A percentile compares a stretch with the other conserved stretches of the same genome.
phyloP scores from a whole-genome alignment of 2,888 invertebrate species.

The Ornithoptera alexandrae region DNA sequence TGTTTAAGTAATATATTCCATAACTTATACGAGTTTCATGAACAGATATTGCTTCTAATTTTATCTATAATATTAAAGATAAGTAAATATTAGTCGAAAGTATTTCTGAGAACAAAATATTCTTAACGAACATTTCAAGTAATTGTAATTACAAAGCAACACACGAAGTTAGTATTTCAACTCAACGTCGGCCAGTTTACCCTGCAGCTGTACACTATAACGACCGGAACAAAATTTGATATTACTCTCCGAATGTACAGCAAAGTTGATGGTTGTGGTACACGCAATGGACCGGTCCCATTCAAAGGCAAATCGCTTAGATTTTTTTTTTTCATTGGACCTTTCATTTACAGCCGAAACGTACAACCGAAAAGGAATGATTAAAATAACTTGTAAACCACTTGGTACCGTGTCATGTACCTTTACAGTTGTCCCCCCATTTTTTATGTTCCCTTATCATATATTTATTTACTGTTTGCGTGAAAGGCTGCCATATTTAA shows the following conservation, averaged over 20 bases:
- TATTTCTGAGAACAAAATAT: not conserved
- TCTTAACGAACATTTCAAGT: slow-evolving; percentile 1
- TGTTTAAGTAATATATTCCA: no score
- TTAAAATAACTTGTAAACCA: slow-evolving; percentile 25
- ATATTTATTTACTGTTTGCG: slow-evolving; percentile 16
- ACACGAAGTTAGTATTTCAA: slow-evolving; percentile 2
- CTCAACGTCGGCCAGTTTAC: slow-evolving; percentile 4
- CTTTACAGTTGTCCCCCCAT: slow-evolving; percentile 10
- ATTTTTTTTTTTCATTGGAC: slow-evolving; percentile 25
- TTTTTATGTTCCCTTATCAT: slow-evolving; percentile 17
- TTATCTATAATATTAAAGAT: no score
- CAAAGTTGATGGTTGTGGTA: slow-evolving; percentile 16
- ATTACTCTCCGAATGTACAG: slow-evolving; percentile 17
- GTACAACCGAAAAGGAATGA: slow-evolving; percentile 14
- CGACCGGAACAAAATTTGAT: slow-evolving; percentile 3
- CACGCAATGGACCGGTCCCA: slow-evolving; percentile 22
- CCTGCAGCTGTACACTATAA: slow-evolving; percentile 4
- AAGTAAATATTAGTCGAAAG: no score
- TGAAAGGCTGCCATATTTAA: not conserved
- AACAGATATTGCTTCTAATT: no score
- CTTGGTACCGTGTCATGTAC: slow-evolving; percentile 23
- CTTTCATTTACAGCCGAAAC: slow-evolving; percentile 1
- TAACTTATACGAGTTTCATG: no score
- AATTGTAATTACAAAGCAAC: slow-evolving; percentile 3
- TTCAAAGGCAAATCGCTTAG: slow-evolving; percentile 22